phyloP scores from a whole-genome alignment of 2,797 vertebrate genomes.

The Chrysocyon brachyurus region DNA sequence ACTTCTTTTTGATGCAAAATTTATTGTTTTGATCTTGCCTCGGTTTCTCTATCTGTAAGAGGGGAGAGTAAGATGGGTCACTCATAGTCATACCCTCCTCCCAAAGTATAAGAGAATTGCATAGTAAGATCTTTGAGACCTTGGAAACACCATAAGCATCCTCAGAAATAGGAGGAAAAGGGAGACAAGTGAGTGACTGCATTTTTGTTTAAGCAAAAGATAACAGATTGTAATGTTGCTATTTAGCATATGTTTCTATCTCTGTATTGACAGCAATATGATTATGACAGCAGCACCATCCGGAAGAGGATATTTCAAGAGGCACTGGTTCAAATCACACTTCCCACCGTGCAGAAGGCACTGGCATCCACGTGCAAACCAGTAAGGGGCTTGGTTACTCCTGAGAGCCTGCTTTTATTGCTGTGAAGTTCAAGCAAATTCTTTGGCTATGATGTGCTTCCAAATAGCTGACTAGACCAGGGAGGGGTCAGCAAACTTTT shows the following conservation, averaged over 20 bases:
- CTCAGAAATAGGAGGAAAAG: neutral
- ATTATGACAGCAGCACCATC: conserved; percentile 96
- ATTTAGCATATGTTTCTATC: conserved; percentile 57
- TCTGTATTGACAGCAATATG: conserved; percentile 93
- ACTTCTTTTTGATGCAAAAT: neutral
- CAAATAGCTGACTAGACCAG: neutral
- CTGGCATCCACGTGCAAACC: conserved; percentile 92
- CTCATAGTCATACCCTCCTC: neutral
- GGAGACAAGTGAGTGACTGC: neutral
- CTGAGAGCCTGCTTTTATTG: neutral
- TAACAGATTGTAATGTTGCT: neutral
- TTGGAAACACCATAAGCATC: neutral
- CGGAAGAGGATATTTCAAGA: conserved; percentile 95
- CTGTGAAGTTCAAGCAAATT: neutral
- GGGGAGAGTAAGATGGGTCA: neutral
- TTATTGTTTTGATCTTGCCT: neutral
- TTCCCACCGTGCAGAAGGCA: conserved; percentile 94
- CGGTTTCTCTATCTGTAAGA: neutral
- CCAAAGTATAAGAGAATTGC: neutral
- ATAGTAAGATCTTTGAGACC: neutral
- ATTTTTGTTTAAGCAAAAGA: neutral
- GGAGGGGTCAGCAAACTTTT: neutral
- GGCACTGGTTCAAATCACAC: conserved; percentile 93
- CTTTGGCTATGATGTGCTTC: neutral
- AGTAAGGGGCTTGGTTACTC: conserved; percentile 86